Evolutionary conservation across 2,797 vertebrate genomes (phyloP).

Genomic region (Morus bassanus): DNA sequence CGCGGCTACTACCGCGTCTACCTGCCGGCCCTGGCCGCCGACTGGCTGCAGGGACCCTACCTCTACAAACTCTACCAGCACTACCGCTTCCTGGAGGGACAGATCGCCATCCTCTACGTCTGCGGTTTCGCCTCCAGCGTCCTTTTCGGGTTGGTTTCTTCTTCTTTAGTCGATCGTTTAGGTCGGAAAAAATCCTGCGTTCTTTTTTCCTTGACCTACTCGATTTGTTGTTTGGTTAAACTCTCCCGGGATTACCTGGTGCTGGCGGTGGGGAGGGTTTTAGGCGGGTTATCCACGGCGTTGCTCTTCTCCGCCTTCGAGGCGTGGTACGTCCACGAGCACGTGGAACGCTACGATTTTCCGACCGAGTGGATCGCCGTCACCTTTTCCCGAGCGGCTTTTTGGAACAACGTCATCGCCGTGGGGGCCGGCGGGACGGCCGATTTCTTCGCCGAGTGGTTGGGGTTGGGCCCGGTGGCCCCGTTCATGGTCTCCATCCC

Average conservation of each 20-base stretch:
- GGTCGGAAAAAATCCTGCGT: constrained; percentile 85
- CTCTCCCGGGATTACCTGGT: constrained; percentile 92
- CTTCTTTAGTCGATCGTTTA: constrained; percentile 84
- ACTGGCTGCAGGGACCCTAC: no score
- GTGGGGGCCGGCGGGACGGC: constrained; percentile 86
- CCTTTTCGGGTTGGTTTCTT: constrained; percentile 85
- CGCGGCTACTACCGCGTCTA: no score
- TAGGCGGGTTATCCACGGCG: constrained; percentile 90
- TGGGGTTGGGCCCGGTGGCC: constrained; percentile 88
- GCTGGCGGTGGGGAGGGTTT: constrained; percentile 84
- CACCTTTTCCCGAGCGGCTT: constrained; percentile 85
- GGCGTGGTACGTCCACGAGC: constrained; percentile 89
- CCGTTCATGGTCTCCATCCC: constrained; percentile 91
- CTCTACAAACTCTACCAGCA: no score
- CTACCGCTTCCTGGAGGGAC: constrained; percentile 92
- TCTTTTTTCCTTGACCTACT: constrained; percentile 88
- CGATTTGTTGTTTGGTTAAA: constrained; percentile 88
- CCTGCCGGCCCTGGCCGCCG: no score
- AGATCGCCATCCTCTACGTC: constrained; percentile 93
- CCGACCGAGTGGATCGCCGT: constrained; percentile 90
- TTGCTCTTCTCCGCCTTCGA: constrained; percentile 89
- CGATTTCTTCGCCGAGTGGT: constrained; percentile 87
- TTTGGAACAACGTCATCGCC: constrained; percentile 89
- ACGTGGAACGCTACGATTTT: constrained; percentile 87
- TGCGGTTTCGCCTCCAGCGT: constrained; percentile 89